Evolutionary conservation across 2,888 invertebrate genomes (phyloP).

Genomic region (Autographa pulchrina): DNA sequence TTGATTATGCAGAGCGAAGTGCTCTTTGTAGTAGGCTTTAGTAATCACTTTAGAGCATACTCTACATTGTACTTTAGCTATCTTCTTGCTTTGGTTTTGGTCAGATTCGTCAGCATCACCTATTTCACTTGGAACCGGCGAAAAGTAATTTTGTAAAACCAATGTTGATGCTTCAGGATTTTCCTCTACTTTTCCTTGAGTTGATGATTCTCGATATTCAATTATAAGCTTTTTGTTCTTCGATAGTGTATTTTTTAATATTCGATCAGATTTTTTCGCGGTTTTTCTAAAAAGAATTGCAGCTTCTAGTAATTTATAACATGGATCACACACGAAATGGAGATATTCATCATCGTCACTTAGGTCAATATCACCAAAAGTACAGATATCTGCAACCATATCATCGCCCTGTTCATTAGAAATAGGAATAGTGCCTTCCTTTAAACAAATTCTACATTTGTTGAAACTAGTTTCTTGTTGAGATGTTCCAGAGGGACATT

Average conservation of each 20-base stretch:
- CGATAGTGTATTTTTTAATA: constrained; percentile 56
- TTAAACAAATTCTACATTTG: constrained; percentile 51
- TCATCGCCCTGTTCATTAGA: constrained; percentile 28
- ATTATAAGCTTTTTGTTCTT: neutral
- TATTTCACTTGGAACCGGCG: constrained; percentile 31
- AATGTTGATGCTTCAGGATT: constrained; percentile 15
- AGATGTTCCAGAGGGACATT: constrained; percentile 8
- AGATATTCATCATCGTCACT: constrained; percentile 70
- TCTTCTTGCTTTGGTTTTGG: constrained; percentile 13
- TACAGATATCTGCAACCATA: constrained; percentile 14
- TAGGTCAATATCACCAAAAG: constrained; percentile 66
- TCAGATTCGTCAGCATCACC: constrained; percentile 15
- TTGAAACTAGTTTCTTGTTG: constrained; percentile 1
- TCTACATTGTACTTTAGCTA: constrained; percentile 34
- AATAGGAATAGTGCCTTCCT: constrained; percentile 59
- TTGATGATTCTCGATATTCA: neutral
- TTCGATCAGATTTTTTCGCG: constrained; percentile 69
- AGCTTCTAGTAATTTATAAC: constrained; percentile 72
- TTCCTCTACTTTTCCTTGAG: constrained; percentile 13
- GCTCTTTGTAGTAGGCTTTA: constrained; percentile 29
- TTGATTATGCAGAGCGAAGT: constrained; percentile 65
- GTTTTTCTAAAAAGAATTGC: constrained; percentile 74
- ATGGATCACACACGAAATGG: constrained; percentile 73
- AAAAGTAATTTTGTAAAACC: constrained; percentile 26
- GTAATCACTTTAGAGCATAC: constrained; percentile 45